Percentiles rank a stretch among this genome's conserved stretches.
phyloP scores from a whole-genome alignment of 2,797 vertebrate species.

The Enteromius trimaculatus region DNA sequence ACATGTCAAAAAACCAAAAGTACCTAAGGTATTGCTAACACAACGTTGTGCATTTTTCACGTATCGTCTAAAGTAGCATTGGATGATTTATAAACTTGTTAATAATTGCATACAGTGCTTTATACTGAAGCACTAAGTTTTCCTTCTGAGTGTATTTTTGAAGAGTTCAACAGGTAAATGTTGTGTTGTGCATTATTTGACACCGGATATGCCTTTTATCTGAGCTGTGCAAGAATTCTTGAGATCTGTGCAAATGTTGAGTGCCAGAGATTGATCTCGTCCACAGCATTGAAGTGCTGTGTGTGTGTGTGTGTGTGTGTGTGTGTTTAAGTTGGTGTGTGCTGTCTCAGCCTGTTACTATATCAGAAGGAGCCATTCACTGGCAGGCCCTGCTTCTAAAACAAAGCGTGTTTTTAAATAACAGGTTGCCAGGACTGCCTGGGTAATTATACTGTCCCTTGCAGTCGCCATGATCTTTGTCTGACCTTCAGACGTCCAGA shows the following conservation, averaged over 20 bases:
- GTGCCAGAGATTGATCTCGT: constrained; percentile 19
- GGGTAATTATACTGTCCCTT: not conserved
- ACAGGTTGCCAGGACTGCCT: not conserved
- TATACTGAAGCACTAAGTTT: too few relatives aligned
- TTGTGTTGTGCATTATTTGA: constrained; percentile 20
- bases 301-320: not conserved
- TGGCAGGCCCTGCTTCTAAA: constrained; percentile 1
- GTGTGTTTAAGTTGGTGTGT: constrained; percentile 22
- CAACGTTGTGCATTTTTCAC: too few relatives aligned
- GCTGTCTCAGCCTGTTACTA: constrained; percentile 11
- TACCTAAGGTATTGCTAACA: not conserved
- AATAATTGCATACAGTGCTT: not conserved
- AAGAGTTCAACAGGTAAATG: constrained; percentile 25
- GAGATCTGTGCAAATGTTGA: constrained; percentile 12
- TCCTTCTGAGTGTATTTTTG: not conserved
- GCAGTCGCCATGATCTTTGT: not conserved
- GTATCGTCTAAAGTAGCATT: not conserved
- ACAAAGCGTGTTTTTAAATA: constrained; percentile 12
- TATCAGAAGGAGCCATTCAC: not conserved
- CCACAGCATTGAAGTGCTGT: constrained; percentile 17
- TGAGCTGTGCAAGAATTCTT: constrained; percentile 11
- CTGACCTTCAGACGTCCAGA: constrained; percentile 3
- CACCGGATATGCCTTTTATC: constrained; percentile 8
- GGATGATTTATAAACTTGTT: not conserved
- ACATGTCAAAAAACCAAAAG: not conserved